phyloP scores from a whole-genome alignment of 1,140 invertebrate genomes.

The Pseudomyrmex concolor region DNA sequence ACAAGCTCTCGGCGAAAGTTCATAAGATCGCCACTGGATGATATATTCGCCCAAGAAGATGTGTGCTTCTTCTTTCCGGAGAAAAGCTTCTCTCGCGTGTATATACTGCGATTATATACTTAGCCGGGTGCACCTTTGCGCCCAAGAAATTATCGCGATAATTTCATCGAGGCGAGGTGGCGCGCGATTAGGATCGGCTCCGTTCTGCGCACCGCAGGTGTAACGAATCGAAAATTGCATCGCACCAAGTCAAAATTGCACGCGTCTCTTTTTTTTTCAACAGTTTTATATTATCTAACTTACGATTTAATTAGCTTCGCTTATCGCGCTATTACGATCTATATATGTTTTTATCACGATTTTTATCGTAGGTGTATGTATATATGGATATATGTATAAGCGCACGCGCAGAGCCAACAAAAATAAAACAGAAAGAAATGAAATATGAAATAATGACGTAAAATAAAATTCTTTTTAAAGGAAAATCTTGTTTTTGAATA shows the following conservation, averaged over 20 bases:
- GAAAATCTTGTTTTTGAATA: constrained; percentile 8
- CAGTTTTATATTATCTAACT: constrained; percentile 51
- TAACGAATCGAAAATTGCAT: constrained; percentile 57
- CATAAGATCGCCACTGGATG: constrained; percentile 60
- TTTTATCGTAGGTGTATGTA: background rate
- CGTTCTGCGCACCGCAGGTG: constrained; percentile 24
- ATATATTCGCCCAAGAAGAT: constrained; percentile 55
- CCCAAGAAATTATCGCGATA: constrained; percentile 53
- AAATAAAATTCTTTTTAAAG: constrained; percentile 30
- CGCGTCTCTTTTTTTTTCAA: constrained; percentile 34
- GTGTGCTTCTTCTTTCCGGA: constrained; percentile 49
- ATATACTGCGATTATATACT: constrained; percentile 56
- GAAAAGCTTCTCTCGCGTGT: constrained; percentile 12
- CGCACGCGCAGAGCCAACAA: background rate
- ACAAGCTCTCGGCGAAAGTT: constrained; percentile 57
- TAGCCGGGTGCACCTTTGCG: constrained; percentile 33
- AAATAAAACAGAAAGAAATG: background rate
- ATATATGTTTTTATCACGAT: background rate
- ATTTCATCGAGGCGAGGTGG: constrained; percentile 49
- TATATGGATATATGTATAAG: background rate
- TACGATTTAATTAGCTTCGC: constrained; percentile 47
- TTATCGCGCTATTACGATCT: constrained; percentile 46
- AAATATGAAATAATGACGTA: constrained; percentile 5
- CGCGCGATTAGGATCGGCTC: constrained; percentile 50
- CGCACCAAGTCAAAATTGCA: constrained; percentile 45